Percentiles rank a stretch among this genome's conserved stretches.
Evolutionary conservation across 2,797 vertebrate species (phyloP).

Genomic region (Phoeniculus purpureus): DNA sequence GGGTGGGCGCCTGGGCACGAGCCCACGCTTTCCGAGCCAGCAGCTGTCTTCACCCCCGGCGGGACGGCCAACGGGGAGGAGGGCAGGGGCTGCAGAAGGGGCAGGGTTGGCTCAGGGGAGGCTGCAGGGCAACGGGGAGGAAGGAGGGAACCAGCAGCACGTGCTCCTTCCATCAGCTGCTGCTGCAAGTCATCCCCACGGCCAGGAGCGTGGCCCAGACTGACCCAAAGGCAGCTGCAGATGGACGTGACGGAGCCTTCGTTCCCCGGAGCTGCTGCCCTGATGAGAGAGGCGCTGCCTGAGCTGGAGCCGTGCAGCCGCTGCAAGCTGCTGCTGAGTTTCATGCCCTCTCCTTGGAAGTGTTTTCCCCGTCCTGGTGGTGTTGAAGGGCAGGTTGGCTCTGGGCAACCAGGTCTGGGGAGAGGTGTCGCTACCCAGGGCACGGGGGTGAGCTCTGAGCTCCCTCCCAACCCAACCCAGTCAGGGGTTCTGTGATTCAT

Average conservation of each 20-base stretch:
- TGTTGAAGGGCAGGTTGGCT: no score
- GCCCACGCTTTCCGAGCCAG: background rate
- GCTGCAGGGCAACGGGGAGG: background rate
- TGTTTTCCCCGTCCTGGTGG: no score
- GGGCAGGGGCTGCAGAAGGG: background rate
- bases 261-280: background rate
- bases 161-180: background rate
- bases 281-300: background rate
- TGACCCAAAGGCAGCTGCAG: background rate
- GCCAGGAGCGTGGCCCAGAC: background rate
- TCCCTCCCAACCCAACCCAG: no score
- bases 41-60: background rate
- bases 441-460: no score
- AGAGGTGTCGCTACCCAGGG: no score
- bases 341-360: no score
- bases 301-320: background rate
- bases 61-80: background rate
- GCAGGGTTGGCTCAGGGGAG: fast-evolving
- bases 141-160: background rate
- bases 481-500: background rate
- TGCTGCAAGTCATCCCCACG: background rate
- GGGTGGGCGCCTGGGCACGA: background rate
- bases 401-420: no score
- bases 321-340: background rate
- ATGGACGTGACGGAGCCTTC: background rate